These are phyloP conservation scores for Corythornis cristatus DNA, from an alignment of 2,113 vertebrate genomes.

Conservation along the genomic window DNA sequence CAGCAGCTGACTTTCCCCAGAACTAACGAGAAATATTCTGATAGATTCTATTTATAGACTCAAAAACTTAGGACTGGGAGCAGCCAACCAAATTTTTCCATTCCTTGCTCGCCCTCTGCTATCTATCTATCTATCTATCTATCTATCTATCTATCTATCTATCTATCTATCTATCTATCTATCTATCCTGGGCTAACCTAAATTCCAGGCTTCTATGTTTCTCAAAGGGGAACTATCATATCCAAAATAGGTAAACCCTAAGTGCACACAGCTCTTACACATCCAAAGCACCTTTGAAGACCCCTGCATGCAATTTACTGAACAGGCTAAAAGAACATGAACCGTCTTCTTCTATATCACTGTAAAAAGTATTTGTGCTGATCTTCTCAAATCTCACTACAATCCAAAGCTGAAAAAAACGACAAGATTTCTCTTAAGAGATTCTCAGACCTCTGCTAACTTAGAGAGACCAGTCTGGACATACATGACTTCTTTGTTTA, in stretches of 20 bases:
- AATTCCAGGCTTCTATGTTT: background rate
- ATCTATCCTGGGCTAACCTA: slow-evolving; percentile 16
- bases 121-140: background rate
- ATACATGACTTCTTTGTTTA: background rate
- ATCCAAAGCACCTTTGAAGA: background rate
- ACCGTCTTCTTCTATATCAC: background rate
- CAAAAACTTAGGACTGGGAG: slow-evolving; percentile 64
- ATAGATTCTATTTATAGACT: slow-evolving; percentile 69
- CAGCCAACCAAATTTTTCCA: slow-evolving; percentile 69
- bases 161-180: background rate
- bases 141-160: slow-evolving; percentile 4
- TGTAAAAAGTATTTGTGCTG: background rate
- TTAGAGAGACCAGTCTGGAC: background rate
- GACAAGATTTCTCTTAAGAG: background rate
- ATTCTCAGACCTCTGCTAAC: background rate
- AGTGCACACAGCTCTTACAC: background rate
- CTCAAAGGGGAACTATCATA: background rate
- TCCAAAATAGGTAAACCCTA: background rate
- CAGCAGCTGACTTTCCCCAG: slow-evolving; percentile 69
- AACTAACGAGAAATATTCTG: slow-evolving; percentile 73
- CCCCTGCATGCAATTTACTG: background rate
- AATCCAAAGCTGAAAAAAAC: background rate
- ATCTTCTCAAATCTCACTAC: background rate
- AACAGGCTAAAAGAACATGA: background rate
- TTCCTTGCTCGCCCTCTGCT: slow-evolving; percentile 12